Conservation (phyloP, 2,797 vertebrate genomes). For the Onychomys arenicola region DNA sequence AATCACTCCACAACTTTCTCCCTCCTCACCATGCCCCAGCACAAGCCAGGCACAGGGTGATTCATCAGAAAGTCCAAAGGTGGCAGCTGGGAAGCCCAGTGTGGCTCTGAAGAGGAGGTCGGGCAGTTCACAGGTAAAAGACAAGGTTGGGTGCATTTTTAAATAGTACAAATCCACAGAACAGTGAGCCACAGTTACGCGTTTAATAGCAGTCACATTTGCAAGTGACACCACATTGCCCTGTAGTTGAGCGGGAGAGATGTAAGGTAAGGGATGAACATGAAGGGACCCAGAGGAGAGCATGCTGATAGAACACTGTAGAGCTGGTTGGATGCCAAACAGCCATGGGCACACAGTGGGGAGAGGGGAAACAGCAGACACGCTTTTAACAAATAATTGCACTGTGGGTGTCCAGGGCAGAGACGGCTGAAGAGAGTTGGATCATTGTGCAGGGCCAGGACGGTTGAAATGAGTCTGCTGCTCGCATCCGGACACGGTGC, state of each 20-base stretch:
- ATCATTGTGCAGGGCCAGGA: neutral
- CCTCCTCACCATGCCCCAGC: no score
- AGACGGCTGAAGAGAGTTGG: neutral
- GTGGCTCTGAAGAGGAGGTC: neutral
- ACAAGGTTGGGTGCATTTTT: neutral
- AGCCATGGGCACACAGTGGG: neutral
- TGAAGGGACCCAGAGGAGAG: neutral
- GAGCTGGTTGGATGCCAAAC: neutral
- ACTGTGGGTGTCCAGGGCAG: neutral
- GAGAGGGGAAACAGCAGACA: neutral
- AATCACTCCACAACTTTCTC: rapidly evolving
- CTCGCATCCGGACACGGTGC: neutral
- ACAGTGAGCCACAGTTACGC: neutral
- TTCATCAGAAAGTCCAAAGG: neutral
- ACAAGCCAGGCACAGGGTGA: neutral
- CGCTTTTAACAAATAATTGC: neutral
- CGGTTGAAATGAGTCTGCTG: neutral
- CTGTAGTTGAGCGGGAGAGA: neutral
- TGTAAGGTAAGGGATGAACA: neutral
- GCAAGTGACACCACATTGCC: neutral
- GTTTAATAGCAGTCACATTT: neutral
- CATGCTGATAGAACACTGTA: neutral
- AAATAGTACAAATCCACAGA: neutral
- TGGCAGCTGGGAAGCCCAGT: neutral
- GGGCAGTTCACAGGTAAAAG: neutral